Conservation (phyloP, 2,113 vertebrate species). For the Psittacula cyanocephala region DNA sequence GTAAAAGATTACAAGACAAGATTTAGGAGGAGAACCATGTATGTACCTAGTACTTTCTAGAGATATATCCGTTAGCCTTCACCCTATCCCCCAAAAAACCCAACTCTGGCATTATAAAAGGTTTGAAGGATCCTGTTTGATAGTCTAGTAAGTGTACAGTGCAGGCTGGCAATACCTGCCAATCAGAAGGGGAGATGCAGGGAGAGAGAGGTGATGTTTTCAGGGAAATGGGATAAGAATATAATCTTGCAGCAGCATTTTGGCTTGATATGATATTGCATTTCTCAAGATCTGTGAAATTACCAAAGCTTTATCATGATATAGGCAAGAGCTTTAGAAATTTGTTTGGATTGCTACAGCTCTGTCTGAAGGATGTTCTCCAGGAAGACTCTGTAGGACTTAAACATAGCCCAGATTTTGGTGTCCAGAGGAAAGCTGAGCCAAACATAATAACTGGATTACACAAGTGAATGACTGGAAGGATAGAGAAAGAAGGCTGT, state of each 20-base stretch:
- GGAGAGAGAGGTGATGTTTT: background rate
- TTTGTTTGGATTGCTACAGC: background rate
- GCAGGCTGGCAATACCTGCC: background rate
- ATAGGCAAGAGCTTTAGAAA: background rate
- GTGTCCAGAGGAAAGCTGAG: background rate
- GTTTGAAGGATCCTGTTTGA: background rate
- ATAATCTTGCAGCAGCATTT: background rate
- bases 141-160: background rate
- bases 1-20: background rate
- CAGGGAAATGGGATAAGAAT: background rate
- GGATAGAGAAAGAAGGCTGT: background rate
- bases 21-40: background rate
- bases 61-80: background rate
- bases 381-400: background rate
- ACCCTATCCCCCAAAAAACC: background rate
- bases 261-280: background rate
- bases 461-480: background rate
- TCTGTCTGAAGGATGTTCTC: background rate
- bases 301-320: background rate
- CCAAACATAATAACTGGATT: background rate
- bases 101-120: background rate
- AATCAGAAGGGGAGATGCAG: background rate
- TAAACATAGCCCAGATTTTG: background rate
- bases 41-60: background rate
- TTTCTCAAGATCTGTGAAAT: background rate